These are phyloP conservation scores for Triplophysa rosa DNA, from an alignment of 2,113 vertebrate species.

Conservation along the genomic window DNA sequence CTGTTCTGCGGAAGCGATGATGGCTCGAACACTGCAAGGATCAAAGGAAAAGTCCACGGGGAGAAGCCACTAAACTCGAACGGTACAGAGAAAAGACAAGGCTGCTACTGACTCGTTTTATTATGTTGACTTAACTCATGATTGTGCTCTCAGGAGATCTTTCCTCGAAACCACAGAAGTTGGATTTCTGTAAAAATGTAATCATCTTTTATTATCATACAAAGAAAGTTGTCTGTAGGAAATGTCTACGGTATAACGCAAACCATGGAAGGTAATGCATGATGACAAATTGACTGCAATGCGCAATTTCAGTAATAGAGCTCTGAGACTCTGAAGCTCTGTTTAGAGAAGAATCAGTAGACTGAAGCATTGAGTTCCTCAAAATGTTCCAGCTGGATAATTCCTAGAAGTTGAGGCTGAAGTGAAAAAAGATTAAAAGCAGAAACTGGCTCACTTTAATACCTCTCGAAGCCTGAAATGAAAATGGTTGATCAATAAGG, in stretches of 20 bases:
- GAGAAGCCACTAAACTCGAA: conserved; percentile 8
- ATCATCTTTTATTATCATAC: background rate
- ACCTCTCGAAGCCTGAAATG: too few relatives aligned
- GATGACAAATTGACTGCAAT: background rate
- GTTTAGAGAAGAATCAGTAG: background rate
- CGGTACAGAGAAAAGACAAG: background rate
- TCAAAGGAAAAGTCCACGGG: conserved; percentile 18
- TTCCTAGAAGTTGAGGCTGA: background rate
- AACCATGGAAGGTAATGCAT: background rate
- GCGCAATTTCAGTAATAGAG: background rate
- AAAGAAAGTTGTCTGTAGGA: background rate
- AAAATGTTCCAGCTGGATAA: background rate
- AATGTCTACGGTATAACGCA: background rate
- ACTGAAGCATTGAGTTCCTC: background rate
- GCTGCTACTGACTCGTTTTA: conserved; percentile 5
- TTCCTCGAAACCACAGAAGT: background rate
- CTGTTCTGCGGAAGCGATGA: background rate
- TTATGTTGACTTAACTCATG: conserved; percentile 13
- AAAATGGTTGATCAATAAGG: background rate
- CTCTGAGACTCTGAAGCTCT: background rate
- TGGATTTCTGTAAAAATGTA: background rate
- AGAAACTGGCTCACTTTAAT: background rate
- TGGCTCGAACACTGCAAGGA: background rate
- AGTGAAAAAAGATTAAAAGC: background rate
- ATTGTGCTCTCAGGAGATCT: conserved; percentile 8